Evolutionary conservation across 2,888 invertebrate genomes (phyloP), one percentile per base, ranked within the genome.

Genomic region (Conus canariensis): DNA sequence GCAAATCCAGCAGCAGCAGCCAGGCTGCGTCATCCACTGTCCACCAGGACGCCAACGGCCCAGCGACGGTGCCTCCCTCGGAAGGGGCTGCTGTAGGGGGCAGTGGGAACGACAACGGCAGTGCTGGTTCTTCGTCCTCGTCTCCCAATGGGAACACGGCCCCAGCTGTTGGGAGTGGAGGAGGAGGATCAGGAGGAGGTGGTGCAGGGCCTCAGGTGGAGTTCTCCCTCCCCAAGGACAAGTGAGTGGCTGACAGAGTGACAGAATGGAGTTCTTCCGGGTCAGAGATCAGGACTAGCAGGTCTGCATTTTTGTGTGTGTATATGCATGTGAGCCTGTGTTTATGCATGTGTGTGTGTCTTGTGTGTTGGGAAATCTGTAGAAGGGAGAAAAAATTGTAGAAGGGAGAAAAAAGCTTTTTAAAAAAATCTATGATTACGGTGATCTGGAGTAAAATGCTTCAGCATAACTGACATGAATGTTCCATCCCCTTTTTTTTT

Each of bases 171-270:
- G 67, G 64, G 14, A 91, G 92, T n/a, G 83, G 83, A 9, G 83
- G 22, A 45, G 82, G 45, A 56, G 82, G 83, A 45, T 45, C 45
- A 19, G 70, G 70, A 70, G 70, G 70, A 2, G 88, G 88, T n/a
- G 88, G 88, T 19, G 59, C 19, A 16, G 92, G 92, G 22, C 92
- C 92, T 22, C 92, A 89, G 64, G 92, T 92, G 83, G 93, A 93
- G 80, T 92, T 93, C 88, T 90, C 91, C 56, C 92, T 92, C 80
- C 89, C 88, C 87, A 93, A 92, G 82, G 92, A 93, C 80, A 92
- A 91, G 92, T 92, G 82, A 80, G 64, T 30, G 25, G 6, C 12
- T 64, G 64, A 64, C 12, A 64, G 7, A 64, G 64, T 2, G 64
- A 64, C 64, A 64, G 64, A 64, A 10, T 14, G 64, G 45, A 45